Percentiles rank a stretch among this genome's conserved stretches.
Conservation (phyloP, 2,113 vertebrate species). For the Myrmophylax atrothorax region DNA sequence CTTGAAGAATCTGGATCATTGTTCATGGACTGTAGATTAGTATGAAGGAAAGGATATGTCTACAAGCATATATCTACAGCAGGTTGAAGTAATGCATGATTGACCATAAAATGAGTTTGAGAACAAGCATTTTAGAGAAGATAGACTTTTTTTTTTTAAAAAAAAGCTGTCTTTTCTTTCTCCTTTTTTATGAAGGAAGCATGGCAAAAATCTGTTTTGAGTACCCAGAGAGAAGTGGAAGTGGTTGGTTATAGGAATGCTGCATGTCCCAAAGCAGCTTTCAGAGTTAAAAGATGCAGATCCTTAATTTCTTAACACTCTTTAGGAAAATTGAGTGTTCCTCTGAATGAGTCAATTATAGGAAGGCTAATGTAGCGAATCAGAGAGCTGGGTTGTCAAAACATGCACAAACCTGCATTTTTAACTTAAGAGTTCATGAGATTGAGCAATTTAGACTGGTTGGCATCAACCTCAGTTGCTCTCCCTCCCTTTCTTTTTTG, state of each 20-base stretch:
- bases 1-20: neutral
- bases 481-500: neutral
- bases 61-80: neutral
- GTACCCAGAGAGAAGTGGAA: neutral
- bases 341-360: neutral
- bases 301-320: neutral
- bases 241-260: neutral
- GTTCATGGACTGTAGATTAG: neutral
- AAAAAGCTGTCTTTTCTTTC: neutral
- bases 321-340: neutral
- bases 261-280: neutral
- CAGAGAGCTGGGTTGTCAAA: neutral
- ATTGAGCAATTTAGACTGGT: neutral
- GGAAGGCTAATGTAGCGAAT: neutral
- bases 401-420: neutral
- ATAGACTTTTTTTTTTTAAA: neutral
- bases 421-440: neutral
- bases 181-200: slow-evolving; percentile 13
- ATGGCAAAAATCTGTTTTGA: neutral
- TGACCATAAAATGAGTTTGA: slow-evolving; percentile 11
- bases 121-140: slow-evolving; percentile 18
- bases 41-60: neutral
- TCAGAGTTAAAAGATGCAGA: slow-evolving; percentile 1
- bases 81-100: neutral
- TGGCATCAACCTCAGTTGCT: neutral